phyloP scores from a whole-genome alignment of 1,140 invertebrate species.

The Thaumetopoea pityocampa region DNA sequence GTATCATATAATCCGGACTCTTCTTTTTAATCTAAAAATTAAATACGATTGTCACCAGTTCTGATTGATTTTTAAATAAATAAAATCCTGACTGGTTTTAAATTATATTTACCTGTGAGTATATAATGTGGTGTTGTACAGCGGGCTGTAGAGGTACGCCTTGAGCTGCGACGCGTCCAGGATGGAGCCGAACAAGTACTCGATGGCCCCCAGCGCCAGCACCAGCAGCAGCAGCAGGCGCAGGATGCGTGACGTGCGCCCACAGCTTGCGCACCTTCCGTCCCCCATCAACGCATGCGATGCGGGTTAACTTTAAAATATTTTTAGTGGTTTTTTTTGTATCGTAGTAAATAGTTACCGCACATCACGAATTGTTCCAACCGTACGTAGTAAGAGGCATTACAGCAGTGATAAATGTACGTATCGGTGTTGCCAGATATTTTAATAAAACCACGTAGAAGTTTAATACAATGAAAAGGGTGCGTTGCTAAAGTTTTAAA shows the following conservation, averaged over 20 bases:
- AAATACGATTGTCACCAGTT: slow-evolving; percentile 22
- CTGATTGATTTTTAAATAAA: slow-evolving; percentile 39
- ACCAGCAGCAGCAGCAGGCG: slow-evolving; percentile 58
- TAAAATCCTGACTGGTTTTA: neutral
- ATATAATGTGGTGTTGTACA: slow-evolving; percentile 53
- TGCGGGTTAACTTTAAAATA: too few species aligned
- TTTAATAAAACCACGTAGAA: too few species aligned
- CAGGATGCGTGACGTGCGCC: slow-evolving; percentile 59
- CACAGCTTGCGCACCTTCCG: slow-evolving; percentile 39
- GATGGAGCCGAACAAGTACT: slow-evolving; percentile 64
- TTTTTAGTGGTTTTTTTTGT: too few species aligned
- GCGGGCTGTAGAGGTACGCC: slow-evolving; percentile 59
- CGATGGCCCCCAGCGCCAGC: slow-evolving; percentile 56
- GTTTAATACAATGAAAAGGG: too few species aligned
- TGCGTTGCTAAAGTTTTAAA: too few species aligned
- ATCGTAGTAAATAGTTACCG: too few species aligned
- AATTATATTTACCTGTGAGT: slow-evolving; percentile 43
- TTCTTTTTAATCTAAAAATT: too few species aligned
- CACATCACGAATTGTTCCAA: too few species aligned
- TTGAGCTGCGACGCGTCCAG: slow-evolving; percentile 58
- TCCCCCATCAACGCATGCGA: slow-evolving; percentile 66
- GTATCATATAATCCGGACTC: too few species aligned
- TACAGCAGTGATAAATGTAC: too few species aligned
- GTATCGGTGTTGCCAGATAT: too few species aligned
- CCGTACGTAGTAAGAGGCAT: too few species aligned